Evolutionary conservation across 2,113 vertebrate genomes (phyloP), one percentile per base, ranked within the genome.

Genomic region (Nesospiza acunhae): DNA sequence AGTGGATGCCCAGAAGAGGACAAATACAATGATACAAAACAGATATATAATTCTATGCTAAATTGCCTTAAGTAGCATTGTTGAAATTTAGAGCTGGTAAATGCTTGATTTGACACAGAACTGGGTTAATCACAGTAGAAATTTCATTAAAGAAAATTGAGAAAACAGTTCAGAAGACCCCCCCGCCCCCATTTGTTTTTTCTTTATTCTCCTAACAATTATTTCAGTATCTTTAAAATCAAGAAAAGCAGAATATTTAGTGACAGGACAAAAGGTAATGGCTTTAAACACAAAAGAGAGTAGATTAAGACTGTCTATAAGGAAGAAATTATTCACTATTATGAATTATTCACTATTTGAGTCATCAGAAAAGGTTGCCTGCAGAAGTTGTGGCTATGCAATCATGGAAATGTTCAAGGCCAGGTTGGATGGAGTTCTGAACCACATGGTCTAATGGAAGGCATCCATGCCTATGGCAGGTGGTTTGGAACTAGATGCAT

Each of bases 371-470:
- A 10, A 28, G 1, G 7, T 42, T 56, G 10, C 8, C 41, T 47
- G 47, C 18, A 42, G 41, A 44, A 42, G 35, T 9, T 84, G 10
- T 55, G 8, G 10, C 11, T 49, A 19, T 18, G 15, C 12, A 23
- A 0, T 30, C 27, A 44, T 0, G 0, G 22, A 66, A 58, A 7
- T 15, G 4, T 39, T 46, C 50, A 39, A 64, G 14, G 6, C 23
- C 64, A 52, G 19, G 23, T 10, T 84, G 28, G 20, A 58, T 30
- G 28, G 37, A 66, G 11, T 11, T 62, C 16, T 64, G 58, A 72
- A 16, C 8, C 15, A 21, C 28, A 6, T 7, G 5, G 19, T 63
- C 42, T 42, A 12, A 30, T 56, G 27, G 19, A 77, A 64, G 9
- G 17, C 23, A 9, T 6, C 6, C 21, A 17, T 47, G 14, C 26